Base-by-base conservation (phyloP, 2,888 invertebrate genomes). In the Yponomeuta plumbellus region DNA sequence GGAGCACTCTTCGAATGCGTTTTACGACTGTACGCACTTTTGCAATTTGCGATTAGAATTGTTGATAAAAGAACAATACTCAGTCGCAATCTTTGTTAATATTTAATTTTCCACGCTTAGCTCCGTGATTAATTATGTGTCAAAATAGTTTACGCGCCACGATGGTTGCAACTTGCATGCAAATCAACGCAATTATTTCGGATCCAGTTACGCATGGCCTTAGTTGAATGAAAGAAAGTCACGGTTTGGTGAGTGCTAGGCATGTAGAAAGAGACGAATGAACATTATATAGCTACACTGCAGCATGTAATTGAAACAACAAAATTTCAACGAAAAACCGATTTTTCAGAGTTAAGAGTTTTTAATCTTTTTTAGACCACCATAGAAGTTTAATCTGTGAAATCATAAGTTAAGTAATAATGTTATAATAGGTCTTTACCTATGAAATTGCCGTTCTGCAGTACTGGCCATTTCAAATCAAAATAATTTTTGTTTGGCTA, bases 1-100 rank as follows among this genome's bases (percentile, higher is more conserved):
- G 21, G 40, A 44, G 39, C 52, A 61, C 39, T 67, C 66, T 66
- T 67, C 65, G 66, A 67, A 64, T 23, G 61, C 34, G 10, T 64
- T 13, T 64, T 40, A 61, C 39, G 63, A 13, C 5, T 52, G 44
- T 64, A 64, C 63, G 61, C 61, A 61, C 26, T 61, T 23, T 61
- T 26, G 61, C 6, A 61, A 61, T 61, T 10, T 20, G 22, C 11
- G 59, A 34, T 39, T 20, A 20, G n/a, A 39, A 13, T 39, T 62
- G 20, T 1, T 39, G 39, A 39, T 39, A 62, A 62, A 1, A 17
- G 26, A 39, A 62, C 17, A 22, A 13, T n/a, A 39, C 23, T 20
- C 11, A 23, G 34, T 34, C 39, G 62, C 39, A 39, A 22, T 21
- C 59, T 52, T 22, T 59, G 59, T 59, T 22, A 59, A 59, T 59